phyloP scores from a whole-genome alignment of 2,113 vertebrate genomes.

The Melanerpes formicivorus region DNA sequence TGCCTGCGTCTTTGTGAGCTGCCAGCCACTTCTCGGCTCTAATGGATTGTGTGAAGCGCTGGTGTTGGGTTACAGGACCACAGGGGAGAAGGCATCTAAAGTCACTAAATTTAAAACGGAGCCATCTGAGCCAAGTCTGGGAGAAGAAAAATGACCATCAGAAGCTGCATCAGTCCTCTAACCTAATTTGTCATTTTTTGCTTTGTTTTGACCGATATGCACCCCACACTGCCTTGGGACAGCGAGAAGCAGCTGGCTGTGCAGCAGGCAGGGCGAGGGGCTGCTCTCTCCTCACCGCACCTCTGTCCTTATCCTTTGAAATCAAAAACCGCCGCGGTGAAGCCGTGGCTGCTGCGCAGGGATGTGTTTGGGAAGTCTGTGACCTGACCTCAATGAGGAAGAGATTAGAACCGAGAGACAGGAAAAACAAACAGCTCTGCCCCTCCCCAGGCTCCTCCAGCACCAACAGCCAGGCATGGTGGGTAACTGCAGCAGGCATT shows the following conservation, averaged over 20 bases:
- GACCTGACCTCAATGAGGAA: conserved; percentile 39
- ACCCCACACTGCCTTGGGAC: not conserved
- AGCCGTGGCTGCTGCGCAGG: not conserved
- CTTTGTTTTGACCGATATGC: not conserved
- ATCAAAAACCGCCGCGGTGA: not conserved
- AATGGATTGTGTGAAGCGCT: conserved; percentile 1
- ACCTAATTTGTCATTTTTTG: conserved; percentile 27
- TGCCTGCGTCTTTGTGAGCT: conserved; percentile 29
- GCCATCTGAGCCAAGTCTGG: conserved; percentile 31
- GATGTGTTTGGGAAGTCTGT: conserved; percentile 60
- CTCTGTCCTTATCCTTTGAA: not conserved
- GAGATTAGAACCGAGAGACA: conserved; percentile 31
- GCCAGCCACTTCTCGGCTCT: conserved; percentile 22
- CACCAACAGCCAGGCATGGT: fast-evolving
- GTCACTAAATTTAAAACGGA: conserved; percentile 61
- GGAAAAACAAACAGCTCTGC: conserved; percentile 47
- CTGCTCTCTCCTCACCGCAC: not conserved
- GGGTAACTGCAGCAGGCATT: not conserved
- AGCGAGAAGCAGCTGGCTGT: not conserved
- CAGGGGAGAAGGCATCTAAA: conserved; percentile 57
- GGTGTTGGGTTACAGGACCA: conserved; percentile 68
- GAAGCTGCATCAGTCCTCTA: conserved; percentile 8
- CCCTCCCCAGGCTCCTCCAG: not conserved
- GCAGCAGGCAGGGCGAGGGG: not conserved
- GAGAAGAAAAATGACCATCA: conserved; percentile 49